Evolutionary conservation across 2,113 vertebrate species (phyloP), one percentile per base, ranked within the genome.

Genomic region (Camelus bactrianus): DNA sequence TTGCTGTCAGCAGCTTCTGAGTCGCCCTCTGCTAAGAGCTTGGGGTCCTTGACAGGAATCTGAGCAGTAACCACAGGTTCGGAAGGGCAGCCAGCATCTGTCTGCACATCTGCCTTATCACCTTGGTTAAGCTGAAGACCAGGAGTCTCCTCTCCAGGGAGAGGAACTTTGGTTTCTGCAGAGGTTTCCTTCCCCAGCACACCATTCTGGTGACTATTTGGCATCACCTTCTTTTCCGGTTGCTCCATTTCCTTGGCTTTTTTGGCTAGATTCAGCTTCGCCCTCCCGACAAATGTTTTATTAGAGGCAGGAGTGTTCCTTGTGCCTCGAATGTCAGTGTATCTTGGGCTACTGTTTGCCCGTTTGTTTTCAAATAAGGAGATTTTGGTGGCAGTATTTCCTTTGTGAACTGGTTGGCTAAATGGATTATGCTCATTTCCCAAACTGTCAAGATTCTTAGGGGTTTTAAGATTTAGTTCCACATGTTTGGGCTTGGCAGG

Each of bases 281-380:
- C 99, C 95, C 98, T 98, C 58, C 98, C 99, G 30, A 99, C 98
- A 38, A 98, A 99, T 0, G 98, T 99, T 89, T 98, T 99, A 96
- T 26, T 96, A 56, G 97, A 82, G 20, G 95, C 54, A 67, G 95
- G 83, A 32, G 62, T 35, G 8, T 86, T 98, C 98, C 98, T 98
- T n/a, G 96, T 77, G 87, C 96, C 77, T 79, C 98, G 96, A 89
- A 96, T 24, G 38, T 99, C 99, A n/a, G 97, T 0, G 95, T 98
- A 97, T 85, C 93, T 98, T 65, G 98, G 98, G 95, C 94, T 98
- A 64, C 97, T 98, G 95, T 95, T 99, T 50, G 96, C 97, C 0
- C 98, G 98, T 93, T 99, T 99, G 96, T 98, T 99, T 98, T 99
- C 99, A 98, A 99, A 99, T 94, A 99, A 98, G 73, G 98, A 99